A percentile compares a stretch with the other conserved stretches of the same genome.
Conservation (phyloP, 1,140 invertebrate species). For the Drosophila teissieri region DNA sequence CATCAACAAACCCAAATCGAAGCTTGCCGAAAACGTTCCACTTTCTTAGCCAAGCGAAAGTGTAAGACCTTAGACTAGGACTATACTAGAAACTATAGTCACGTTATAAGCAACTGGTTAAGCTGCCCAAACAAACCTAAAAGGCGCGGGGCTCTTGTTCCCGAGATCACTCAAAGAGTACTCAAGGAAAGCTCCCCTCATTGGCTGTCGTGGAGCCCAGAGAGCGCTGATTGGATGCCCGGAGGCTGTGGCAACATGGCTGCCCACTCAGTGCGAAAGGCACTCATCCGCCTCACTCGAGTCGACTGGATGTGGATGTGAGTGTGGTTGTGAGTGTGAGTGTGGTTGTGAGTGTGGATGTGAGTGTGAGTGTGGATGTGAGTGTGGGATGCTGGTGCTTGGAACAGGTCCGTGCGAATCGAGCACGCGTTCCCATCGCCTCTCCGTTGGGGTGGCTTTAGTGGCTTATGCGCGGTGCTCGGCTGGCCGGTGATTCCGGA, state of each 20-base stretch:
- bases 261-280: constrained; percentile 25
- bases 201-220: constrained; percentile 29
- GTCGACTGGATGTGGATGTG: constrained; percentile 38
- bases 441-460: constrained; percentile 21
- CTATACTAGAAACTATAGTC: no score
- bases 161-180: background rate
- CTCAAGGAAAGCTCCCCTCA: constrained; percentile 10
- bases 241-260: constrained; percentile 50
- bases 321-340: no score
- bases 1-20: no score
- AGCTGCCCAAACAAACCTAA: background rate
- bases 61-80: no score
- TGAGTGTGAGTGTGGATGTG: constrained; percentile 14
- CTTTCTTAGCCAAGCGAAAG: no score
- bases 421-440: constrained; percentile 28
- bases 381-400: constrained; percentile 2
- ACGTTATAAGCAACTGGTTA: no score
- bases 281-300: constrained; percentile 29
- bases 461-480: background rate
- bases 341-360: no score
- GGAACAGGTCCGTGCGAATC: constrained; percentile 4
- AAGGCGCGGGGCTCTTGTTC: background rate
- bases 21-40: no score
- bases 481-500: background rate
- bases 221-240: constrained; percentile 43